Evolutionary conservation across 1,140 invertebrate genomes (phyloP).

Genomic region (Aricia agestis): DNA sequence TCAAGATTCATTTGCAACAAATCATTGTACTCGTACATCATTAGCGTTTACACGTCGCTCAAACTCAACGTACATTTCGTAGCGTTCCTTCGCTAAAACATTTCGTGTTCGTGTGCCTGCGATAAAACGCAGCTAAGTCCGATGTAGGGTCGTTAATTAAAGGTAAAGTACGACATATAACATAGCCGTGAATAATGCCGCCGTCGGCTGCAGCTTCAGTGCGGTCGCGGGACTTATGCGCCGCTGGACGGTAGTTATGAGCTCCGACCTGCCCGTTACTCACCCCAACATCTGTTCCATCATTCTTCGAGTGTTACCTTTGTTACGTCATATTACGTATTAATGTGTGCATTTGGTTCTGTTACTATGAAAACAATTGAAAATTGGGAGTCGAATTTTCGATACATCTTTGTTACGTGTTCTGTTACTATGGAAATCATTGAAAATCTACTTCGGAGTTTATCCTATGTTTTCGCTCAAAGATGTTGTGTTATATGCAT

Average conservation of each 20-base stretch:
- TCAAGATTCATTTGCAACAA: too few relatives aligned
- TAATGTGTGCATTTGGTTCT: constrained; percentile 7
- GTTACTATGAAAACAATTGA: not conserved
- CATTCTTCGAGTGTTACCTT: constrained; percentile 40
- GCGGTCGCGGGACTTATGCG: constrained; percentile 61
- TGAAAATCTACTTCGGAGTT: too few relatives aligned
- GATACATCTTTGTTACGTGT: not conserved
- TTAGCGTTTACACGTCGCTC: too few relatives aligned
- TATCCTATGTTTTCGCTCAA: too few relatives aligned
- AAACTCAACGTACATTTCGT: not conserved
- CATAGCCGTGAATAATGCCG: constrained; percentile 54
- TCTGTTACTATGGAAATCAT: not conserved
- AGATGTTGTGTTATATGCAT: too few relatives aligned
- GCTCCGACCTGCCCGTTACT: constrained; percentile 47
- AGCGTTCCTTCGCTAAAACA: not conserved
- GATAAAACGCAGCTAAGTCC: constrained; percentile 33
- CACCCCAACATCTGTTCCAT: constrained; percentile 53
- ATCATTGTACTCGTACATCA: too few relatives aligned
- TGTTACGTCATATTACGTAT: constrained; percentile 31
- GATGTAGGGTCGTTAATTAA: constrained; percentile 47
- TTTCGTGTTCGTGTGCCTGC: constrained; percentile 14
- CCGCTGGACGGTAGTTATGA: constrained; percentile 63
- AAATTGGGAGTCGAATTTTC: not conserved
- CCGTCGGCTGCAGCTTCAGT: constrained; percentile 45
- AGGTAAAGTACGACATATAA: constrained; percentile 49